A percentile compares a stretch with the other conserved stretches of the same genome.
Evolutionary conservation across 1,140 invertebrate species (phyloP).

Genomic region (Trichogramma pretiosum): DNA sequence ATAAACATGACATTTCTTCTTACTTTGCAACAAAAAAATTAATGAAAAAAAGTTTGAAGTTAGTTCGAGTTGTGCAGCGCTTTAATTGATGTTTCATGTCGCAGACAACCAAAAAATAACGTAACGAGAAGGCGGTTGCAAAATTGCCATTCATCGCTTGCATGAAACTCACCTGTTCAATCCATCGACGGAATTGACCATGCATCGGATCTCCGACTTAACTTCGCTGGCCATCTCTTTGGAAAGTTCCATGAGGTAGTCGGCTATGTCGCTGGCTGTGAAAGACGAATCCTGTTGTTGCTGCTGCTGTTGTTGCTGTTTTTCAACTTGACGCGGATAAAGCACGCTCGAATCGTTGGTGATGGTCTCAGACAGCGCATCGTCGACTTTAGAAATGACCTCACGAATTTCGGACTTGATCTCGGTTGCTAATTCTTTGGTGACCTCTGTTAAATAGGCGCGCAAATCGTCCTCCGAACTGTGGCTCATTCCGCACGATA

Average conservation of each 20-base stretch:
- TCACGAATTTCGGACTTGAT: slow-evolving; percentile 73
- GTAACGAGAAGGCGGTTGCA: too few species aligned
- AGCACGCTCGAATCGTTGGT: slow-evolving; percentile 34
- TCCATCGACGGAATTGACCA: slow-evolving; percentile 63
- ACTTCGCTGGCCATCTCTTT: slow-evolving; percentile 70
- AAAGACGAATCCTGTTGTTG: slow-evolving; percentile 51
- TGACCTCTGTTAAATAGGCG: slow-evolving; percentile 66
- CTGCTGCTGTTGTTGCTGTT: slow-evolving; percentile 21
- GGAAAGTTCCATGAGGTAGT: slow-evolving; percentile 66
- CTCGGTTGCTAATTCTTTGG: slow-evolving; percentile 67
- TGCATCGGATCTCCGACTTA: slow-evolving; percentile 61
- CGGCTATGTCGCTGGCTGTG: slow-evolving; percentile 61
- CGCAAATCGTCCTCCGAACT: slow-evolving; percentile 56
- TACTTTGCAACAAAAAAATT: not conserved
- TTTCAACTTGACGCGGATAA: slow-evolving; percentile 28
- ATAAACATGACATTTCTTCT: slow-evolving; percentile 10
- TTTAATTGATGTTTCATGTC: too few species aligned
- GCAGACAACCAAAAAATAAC: too few species aligned
- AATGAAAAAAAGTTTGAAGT: not conserved
- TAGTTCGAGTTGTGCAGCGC: too few species aligned
- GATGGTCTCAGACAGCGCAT: slow-evolving; percentile 59
- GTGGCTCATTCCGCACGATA: slow-evolving; percentile 45
- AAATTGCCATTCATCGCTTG: too few species aligned
- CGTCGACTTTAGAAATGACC: slow-evolving; percentile 68
- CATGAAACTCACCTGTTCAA: slow-evolving; percentile 46